Evolutionary conservation across 1,140 invertebrate species (phyloP).

Genomic region (Pseudachorutes palmiensis): DNA sequence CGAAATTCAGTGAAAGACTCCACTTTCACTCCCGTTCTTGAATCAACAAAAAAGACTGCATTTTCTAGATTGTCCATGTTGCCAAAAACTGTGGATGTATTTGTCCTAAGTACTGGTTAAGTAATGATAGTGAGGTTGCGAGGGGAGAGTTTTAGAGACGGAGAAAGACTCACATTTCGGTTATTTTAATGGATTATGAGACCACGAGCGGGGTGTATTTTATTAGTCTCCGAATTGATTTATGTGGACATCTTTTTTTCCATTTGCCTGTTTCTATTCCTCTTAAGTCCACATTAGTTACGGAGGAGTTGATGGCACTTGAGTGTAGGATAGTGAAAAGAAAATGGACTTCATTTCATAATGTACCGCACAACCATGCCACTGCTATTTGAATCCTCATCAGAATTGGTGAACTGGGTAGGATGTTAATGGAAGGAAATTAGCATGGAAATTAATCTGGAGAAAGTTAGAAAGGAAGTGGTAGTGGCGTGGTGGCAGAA

Average conservation of each 20-base stretch:
- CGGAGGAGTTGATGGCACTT: background rate
- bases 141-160: too few relatives aligned
- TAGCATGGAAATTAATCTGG: background rate
- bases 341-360: background rate
- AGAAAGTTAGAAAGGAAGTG: background rate
- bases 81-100: too few relatives aligned
- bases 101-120: too few relatives aligned
- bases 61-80: too few relatives aligned
- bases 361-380: background rate
- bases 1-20: too few relatives aligned
- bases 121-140: too few relatives aligned
- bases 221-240: background rate
- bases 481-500: too few relatives aligned
- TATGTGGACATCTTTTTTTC: background rate
- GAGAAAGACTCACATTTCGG: too few relatives aligned
- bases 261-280: background rate
- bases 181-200: background rate
- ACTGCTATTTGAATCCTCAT: background rate
- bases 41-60: too few relatives aligned
- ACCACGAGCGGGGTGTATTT: background rate
- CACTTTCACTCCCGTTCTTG: too few relatives aligned
- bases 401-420: background rate
- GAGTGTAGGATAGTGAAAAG: background rate
- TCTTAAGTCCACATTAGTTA: background rate
- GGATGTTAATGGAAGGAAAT: background rate